Conservation (phyloP, 1,140 invertebrate genomes). For the Drosophila kohkoa region DNA sequence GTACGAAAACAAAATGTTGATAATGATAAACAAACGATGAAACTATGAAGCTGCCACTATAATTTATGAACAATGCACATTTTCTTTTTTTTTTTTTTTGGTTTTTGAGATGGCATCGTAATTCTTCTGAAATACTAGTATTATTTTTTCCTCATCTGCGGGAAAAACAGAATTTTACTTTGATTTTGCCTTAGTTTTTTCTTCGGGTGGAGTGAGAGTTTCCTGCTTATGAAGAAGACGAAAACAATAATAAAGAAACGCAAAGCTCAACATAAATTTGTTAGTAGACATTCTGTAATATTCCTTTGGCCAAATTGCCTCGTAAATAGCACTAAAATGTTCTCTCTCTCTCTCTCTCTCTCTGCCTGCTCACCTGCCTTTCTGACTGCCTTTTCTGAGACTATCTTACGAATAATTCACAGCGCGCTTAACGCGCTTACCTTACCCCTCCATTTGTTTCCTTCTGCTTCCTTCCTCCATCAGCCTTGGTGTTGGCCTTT, state of each 20-base stretch:
- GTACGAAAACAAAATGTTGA: conserved; percentile 19
- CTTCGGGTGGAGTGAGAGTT: conserved; percentile 18
- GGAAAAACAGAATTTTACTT: conserved; percentile 14
- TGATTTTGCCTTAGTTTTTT: conserved; percentile 6
- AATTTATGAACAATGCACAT: conserved; percentile 72
- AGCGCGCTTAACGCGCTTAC: conserved; percentile 51
- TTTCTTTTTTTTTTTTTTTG: conserved; percentile 29
- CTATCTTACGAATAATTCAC: conserved; percentile 70
- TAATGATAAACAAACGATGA: conserved; percentile 41
- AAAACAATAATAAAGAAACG: neutral
- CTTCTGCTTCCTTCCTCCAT: conserved; percentile 17
- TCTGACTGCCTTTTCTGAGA: conserved; percentile 12
- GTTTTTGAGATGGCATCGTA: conserved; percentile 56
- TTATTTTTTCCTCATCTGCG: neutral
- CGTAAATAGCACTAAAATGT: conserved; percentile 50
- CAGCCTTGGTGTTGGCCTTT: conserved; percentile 11
- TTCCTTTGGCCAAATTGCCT: conserved; percentile 50
- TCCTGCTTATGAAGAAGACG: conserved; percentile 16
- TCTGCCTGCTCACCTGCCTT: neutral
- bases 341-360: conserved; percentile 6
- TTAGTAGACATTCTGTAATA: conserved; percentile 32
- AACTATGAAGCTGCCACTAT: conserved; percentile 43
- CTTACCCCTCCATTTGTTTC: neutral
- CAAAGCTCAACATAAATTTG: conserved; percentile 38
- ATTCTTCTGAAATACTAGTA: conserved; percentile 53